Evolutionary conservation across 2,113 vertebrate species (phyloP).

Genomic region (Periophthalmus modestus): DNA sequence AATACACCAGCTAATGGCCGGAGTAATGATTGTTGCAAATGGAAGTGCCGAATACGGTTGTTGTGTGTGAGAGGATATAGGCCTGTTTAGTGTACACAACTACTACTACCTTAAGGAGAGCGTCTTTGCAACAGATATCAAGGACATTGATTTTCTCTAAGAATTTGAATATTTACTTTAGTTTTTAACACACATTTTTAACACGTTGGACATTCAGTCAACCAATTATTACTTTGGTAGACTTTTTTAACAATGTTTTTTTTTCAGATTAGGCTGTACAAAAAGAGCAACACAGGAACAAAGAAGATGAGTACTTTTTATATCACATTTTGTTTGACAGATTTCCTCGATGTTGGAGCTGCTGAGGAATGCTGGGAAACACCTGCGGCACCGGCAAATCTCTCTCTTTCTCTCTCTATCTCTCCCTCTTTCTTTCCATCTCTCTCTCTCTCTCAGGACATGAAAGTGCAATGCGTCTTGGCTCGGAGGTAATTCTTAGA

Average conservation of each 20-base stretch:
- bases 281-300: neutral
- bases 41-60: slow-evolving; percentile 49
- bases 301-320: neutral
- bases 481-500: slow-evolving; percentile 54
- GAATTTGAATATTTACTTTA: neutral
- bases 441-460: slow-evolving; percentile 36
- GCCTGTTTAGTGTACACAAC: slow-evolving; percentile 24
- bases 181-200: neutral
- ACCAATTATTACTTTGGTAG: neutral
- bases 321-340: slow-evolving; percentile 8
- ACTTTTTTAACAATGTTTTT: too few species aligned
- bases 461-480: slow-evolving; percentile 36
- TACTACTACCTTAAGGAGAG: slow-evolving; percentile 20
- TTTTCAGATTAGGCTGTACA: neutral
- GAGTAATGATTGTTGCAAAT: slow-evolving; percentile 71
- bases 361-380: slow-evolving; percentile 38
- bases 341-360: slow-evolving; percentile 27
- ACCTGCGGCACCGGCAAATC: slow-evolving; percentile 45
- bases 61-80: slow-evolving; percentile 33
- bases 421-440: slow-evolving; percentile 43
- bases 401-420: slow-evolving; percentile 14
- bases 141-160: neutral
- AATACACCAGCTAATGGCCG: slow-evolving; percentile 68
- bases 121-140: neutral
- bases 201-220: neutral